Base-by-base conservation (phyloP, 1,140 invertebrate genomes). In the Zaprionus lachaisei region DNA sequence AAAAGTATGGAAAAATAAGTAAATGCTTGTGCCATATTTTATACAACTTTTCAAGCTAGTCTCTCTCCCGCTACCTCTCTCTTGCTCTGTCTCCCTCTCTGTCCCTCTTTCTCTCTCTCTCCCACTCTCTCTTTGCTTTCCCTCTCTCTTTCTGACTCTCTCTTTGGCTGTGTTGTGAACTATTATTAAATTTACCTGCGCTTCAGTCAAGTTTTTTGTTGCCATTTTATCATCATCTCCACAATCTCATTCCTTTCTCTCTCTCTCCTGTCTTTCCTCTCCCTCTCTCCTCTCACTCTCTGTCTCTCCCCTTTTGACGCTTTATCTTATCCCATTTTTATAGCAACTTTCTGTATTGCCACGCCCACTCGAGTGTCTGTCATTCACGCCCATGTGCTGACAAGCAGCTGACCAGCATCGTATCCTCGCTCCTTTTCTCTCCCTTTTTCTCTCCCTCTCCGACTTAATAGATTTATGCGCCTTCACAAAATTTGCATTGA, bases 111-210 rank as follows among this genome's bases (percentile, higher is more conserved):
- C 37, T 37, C 31, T 17, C 15, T 12, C 41, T 22, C 55, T 41
- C 4, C 12, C 3, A 17, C 22, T 22, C 4, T 17, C 12, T 47
- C 38, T 34, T 22, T 56, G 20, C 20, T 22, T 2, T 22, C 20
- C 1, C 31, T 41, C 4, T 22, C 3, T 24, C 14, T 22, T 6
- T 15, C 47, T 69, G 24, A 15, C 37, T 64, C 38, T 56, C 15
- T 28, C 7, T 70, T 54, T 51, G 57, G 71, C 38, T 86, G 70
- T 65, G 49, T 61, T 66, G 54, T 55, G 68, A 3, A 17, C 44
- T 73, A 75, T 80, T 75, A 86, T 86, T 86, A 86, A 87, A 86
- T 86, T 86, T 87, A 80, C 80, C 80, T 72, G 80, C 67, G 69
- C 83, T 86, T 82, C 70, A 64, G 65, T 82, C 17, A 66, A 71